phyloP scores from a whole-genome alignment of 2,113 vertebrate species.

The Oncorhynchus clarkii region DNA sequence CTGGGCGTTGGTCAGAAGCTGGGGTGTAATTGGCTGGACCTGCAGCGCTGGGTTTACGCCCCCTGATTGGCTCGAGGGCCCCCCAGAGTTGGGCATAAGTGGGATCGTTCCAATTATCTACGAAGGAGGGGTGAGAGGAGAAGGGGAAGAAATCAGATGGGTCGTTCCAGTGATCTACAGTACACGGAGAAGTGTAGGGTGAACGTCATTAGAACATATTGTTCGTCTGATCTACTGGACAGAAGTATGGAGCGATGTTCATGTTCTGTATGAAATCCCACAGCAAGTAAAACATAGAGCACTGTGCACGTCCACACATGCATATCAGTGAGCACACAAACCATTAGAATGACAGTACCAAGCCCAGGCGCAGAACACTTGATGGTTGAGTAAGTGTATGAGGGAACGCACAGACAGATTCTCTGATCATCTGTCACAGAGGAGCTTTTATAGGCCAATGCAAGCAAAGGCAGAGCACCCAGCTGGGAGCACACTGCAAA shows the following conservation, averaged over 20 bases:
- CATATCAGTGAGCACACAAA: neutral
- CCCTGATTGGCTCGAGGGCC: slow-evolving; percentile 87
- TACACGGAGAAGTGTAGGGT: slow-evolving; percentile 29
- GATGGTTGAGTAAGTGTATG: neutral
- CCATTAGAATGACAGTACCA: neutral
- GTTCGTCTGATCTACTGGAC: neutral
- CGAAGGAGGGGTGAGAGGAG: neutral
- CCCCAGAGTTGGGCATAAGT: slow-evolving; percentile 91
- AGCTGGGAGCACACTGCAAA: slow-evolving; percentile 69
- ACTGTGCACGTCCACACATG: neutral
- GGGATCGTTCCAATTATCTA: slow-evolving; percentile 99
- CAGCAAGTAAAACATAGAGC: neutral
- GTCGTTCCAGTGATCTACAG: neutral
- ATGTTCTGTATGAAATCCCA: no score
- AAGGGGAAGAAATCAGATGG: neutral
- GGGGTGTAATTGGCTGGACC: slow-evolving; percentile 96
- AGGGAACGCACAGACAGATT: slow-evolving; percentile 9
- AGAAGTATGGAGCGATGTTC: neutral
- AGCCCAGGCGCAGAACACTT: neutral
- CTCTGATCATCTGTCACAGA: slow-evolving; percentile 60
- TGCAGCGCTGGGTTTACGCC: slow-evolving; percentile 90
- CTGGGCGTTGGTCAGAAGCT: slow-evolving; percentile 97
- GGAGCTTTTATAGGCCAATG: slow-evolving; percentile 53
- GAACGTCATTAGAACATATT: slow-evolving; percentile 30
- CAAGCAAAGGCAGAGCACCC: slow-evolving; percentile 56